These are phyloP conservation scores for Caloenas nicobarica DNA, from an alignment of 2,113 vertebrate genomes.

Conservation along the genomic window DNA sequence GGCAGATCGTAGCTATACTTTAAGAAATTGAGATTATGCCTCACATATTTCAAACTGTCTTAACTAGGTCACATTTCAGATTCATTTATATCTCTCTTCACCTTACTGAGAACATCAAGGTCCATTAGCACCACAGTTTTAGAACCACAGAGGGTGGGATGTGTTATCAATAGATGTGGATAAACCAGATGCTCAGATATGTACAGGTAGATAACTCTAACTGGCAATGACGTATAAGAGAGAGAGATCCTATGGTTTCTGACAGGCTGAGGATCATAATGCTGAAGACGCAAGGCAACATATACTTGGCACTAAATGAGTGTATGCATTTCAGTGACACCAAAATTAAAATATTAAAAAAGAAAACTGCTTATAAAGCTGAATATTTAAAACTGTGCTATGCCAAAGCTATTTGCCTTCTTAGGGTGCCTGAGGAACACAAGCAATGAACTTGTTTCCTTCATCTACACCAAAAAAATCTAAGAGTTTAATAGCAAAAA, in stretches of 20 bases:
- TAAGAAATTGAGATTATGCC: not conserved
- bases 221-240: not conserved
- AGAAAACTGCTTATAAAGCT: not conserved
- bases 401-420: not conserved
- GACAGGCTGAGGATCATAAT: not conserved
- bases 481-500: not conserved
- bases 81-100: not conserved
- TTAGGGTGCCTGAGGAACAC: not conserved
- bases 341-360: not conserved
- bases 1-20: not conserved
- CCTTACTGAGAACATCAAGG: not conserved
- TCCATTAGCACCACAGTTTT: not conserved
- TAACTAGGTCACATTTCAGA: not conserved
- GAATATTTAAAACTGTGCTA: not conserved
- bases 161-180: not conserved
- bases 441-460: not conserved
- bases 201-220: rapidly evolving
- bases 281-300: not conserved
- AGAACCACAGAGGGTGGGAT: not conserved
- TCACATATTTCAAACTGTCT: not conserved
- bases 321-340: not conserved
- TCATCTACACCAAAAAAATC: not conserved
- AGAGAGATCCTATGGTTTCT: not conserved
- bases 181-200: not conserved
- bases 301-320: not conserved